These are phyloP conservation scores for Protodeltote pygarga DNA, from an alignment of 2,888 invertebrate genomes.

Conservation along the genomic window DNA sequence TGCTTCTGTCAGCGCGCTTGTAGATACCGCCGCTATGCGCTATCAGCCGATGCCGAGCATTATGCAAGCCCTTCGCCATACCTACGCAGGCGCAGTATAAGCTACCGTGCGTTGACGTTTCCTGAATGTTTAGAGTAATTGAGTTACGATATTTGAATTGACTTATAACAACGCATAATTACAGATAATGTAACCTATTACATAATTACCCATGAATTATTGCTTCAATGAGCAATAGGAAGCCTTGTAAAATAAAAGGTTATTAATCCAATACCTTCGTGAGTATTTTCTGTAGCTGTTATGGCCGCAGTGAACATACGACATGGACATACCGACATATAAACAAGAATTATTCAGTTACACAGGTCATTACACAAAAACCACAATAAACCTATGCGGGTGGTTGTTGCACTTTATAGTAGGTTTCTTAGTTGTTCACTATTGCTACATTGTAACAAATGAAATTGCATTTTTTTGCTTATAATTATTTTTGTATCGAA, in stretches of 20 bases:
- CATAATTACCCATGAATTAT: slow-evolving; percentile 55
- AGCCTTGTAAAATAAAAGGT: slow-evolving; percentile 50
- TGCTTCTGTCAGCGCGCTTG: slow-evolving; percentile 57
- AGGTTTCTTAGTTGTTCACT: neutral
- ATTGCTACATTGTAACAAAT: slow-evolving; percentile 2
- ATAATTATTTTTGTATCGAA: too few relatives aligned
- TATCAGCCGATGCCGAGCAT: slow-evolving; percentile 52
- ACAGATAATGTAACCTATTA: slow-evolving; percentile 53
- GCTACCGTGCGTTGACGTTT: slow-evolving; percentile 68
- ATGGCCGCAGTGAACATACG: slow-evolving; percentile 12
- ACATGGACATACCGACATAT: slow-evolving; percentile 27
- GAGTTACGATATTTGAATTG: slow-evolving; percentile 66
- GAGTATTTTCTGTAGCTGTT: slow-evolving; percentile 19
- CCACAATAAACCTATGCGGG: slow-evolving; percentile 46
- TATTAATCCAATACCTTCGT: slow-evolving; percentile 49
- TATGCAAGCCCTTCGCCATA: slow-evolving; percentile 65
- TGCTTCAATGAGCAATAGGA: slow-evolving; percentile 53
- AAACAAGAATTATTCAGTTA: slow-evolving; percentile 29
- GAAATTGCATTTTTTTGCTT: neutral
- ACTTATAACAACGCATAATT: slow-evolving; percentile 63
- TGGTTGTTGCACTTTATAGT: slow-evolving; percentile 15
- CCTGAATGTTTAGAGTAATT: slow-evolving; percentile 72
- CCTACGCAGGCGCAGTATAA: slow-evolving; percentile 41
- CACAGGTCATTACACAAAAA: slow-evolving; percentile 30
- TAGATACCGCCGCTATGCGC: slow-evolving; percentile 41